Conservation (phyloP, 1,140 invertebrate genomes). For the Achroia grisella region DNA sequence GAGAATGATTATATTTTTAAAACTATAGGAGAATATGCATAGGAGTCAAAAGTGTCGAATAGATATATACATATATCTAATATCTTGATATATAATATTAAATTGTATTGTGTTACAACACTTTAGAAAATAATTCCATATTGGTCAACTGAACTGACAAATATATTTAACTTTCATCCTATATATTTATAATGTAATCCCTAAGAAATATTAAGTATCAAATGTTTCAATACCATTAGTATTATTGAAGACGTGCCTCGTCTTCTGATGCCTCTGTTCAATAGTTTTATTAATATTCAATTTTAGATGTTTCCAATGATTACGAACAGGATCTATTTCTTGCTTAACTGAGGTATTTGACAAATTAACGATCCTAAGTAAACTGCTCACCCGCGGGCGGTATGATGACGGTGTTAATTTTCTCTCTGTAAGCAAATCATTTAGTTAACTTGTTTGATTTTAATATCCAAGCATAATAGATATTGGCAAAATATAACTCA, state of each 20-base stretch:
- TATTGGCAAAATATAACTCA: background rate
- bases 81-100: too few species aligned
- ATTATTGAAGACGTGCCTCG: slow-evolving; percentile 21
- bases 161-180: too few species aligned
- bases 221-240: slow-evolving; percentile 11
- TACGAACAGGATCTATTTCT: slow-evolving; percentile 37
- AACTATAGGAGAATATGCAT: too few species aligned
- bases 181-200: too few species aligned
- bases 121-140: too few species aligned
- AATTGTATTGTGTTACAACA: too few species aligned
- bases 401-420: slow-evolving; percentile 11
- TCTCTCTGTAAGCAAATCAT: slow-evolving; percentile 21
- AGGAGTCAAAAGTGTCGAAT: too few species aligned
- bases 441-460: slow-evolving; percentile 6
- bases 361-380: slow-evolving; percentile 47
- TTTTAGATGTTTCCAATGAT: slow-evolving; percentile 23
- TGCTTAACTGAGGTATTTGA: slow-evolving; percentile 34
- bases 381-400: slow-evolving; percentile 23
- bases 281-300: slow-evolving; percentile 7
- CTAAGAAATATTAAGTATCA: too few species aligned
- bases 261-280: slow-evolving; percentile 22
- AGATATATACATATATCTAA: too few species aligned
- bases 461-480: background rate
- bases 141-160: too few species aligned
- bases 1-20: too few species aligned